phyloP scores from a whole-genome alignment of 2,113 vertebrate species.

The Tamias sibiricus region DNA sequence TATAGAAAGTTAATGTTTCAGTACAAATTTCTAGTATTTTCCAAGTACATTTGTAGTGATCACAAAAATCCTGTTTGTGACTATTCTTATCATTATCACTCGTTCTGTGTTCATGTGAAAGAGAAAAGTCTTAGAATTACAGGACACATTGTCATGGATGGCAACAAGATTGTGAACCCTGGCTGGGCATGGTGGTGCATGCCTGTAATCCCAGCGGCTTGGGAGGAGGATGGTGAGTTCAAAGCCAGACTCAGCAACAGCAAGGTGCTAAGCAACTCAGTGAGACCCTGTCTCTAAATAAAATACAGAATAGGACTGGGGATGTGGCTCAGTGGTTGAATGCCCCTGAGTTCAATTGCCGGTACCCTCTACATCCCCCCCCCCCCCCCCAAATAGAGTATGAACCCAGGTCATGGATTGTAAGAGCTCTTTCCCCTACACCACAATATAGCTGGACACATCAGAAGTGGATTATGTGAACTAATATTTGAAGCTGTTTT shows the following conservation, averaged over 20 bases:
- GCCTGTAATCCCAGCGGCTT: no score
- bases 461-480: background rate
- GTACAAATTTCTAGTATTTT: background rate
- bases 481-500: background rate
- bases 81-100: background rate
- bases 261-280: no score
- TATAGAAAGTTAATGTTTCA: background rate
- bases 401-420: background rate
- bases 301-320: no score
- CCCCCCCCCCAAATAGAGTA: background rate
- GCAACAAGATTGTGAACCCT: background rate
- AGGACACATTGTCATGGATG: background rate
- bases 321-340: no score
- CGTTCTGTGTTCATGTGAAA: no score
- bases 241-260: no score
- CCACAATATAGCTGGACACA: background rate
- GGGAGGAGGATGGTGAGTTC: no score
- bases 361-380: no score
- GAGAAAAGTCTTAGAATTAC: background rate
- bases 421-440: background rate
- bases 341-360: no score
- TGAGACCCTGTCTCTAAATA: no score
- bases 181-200: no score
- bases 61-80: background rate
- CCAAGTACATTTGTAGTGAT: background rate